Percentiles rank a stretch among this genome's conserved stretches.
Conservation (phyloP, 2,113 vertebrate species). For the Thinocorus orbignyianus region DNA sequence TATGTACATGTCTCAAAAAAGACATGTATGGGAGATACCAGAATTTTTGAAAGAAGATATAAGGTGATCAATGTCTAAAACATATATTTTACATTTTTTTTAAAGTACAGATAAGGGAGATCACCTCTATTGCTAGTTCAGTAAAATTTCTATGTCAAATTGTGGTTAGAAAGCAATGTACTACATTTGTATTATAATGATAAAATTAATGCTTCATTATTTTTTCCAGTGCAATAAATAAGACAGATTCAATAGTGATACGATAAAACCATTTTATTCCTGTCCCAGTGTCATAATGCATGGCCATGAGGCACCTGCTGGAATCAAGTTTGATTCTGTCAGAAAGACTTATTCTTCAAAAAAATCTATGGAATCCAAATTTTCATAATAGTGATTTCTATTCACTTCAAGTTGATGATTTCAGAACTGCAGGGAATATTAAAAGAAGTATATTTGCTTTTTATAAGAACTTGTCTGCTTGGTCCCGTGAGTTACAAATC, state of each 20-base stretch:
- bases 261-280: neutral
- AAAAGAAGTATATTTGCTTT: neutral
- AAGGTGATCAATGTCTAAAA: neutral
- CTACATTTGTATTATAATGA: neutral
- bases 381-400: neutral
- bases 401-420: neutral
- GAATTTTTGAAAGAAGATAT: neutral
- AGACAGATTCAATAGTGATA: neutral
- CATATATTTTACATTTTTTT: neutral
- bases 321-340: neutral
- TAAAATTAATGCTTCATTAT: neutral
- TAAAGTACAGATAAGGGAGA: neutral
- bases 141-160: neutral
- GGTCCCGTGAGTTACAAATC: neutral
- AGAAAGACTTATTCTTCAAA: neutral
- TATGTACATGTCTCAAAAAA: too few species aligned
- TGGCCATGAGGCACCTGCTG: neutral
- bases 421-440: neutral
- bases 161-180: neutral
- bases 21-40: neutral
- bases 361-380: neutral
- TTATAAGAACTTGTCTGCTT: neutral
- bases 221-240: neutral
- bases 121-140: fast-evolving
- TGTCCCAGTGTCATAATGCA: neutral